Evolutionary conservation across 2,113 vertebrate species (phyloP).

Genomic region (Actenoides lindsayi): DNA sequence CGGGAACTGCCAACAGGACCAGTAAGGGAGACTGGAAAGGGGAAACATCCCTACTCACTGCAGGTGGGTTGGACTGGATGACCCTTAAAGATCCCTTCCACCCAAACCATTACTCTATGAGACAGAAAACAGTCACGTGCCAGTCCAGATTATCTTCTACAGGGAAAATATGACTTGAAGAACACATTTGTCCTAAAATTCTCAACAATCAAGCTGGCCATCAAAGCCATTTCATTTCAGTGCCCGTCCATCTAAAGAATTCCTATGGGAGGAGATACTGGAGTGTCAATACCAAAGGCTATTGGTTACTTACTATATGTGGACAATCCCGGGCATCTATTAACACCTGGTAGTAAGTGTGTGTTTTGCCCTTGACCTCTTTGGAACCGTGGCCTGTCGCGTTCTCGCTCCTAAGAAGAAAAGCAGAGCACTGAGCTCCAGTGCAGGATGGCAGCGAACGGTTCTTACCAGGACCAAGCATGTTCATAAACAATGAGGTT

Average conservation of each 20-base stretch:
- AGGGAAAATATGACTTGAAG: background rate
- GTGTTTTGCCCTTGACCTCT: constrained; percentile 96
- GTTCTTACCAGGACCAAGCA: background rate
- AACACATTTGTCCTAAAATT: background rate
- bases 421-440: background rate
- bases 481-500: background rate
- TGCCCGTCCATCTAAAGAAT: background rate
- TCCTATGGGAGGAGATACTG: rapidly evolving
- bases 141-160: background rate
- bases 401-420: constrained; percentile 75
- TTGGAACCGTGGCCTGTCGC: constrained; percentile 88
- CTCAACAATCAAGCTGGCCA: background rate
- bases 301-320: constrained; percentile 89
- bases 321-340: constrained; percentile 95
- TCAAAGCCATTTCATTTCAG: background rate
- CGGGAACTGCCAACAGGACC: background rate
- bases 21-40: background rate
- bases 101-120: background rate
- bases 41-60: background rate
- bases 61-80: background rate
- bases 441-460: background rate
- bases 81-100: background rate
- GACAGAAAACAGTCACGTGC: background rate
- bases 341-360: constrained; percentile 97
- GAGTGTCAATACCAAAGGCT: background rate